phyloP scores from a whole-genome alignment of 2,113 vertebrate genomes.

The Machaerirhynchus nigripectus region DNA sequence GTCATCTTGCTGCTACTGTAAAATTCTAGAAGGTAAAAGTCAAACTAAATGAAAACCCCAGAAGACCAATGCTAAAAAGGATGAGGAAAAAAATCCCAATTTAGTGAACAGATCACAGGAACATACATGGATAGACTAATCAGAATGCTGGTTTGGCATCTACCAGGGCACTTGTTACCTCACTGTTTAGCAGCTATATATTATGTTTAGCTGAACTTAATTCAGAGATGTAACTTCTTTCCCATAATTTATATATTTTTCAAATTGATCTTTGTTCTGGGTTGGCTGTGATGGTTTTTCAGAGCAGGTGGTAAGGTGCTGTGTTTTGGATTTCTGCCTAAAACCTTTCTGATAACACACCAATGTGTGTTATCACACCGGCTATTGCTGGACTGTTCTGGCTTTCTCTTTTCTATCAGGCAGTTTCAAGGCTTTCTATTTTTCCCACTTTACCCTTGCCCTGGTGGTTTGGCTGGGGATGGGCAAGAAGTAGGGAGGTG shows the following conservation, averaged over 20 bases:
- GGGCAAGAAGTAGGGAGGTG: background rate
- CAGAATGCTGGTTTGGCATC: background rate
- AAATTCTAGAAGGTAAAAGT: background rate
- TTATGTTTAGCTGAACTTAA: background rate
- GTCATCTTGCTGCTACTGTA: background rate
- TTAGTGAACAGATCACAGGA: background rate
- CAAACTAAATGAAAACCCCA: background rate
- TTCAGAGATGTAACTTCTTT: background rate
- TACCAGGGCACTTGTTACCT: background rate
- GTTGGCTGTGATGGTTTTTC: background rate
- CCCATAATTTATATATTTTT: background rate
- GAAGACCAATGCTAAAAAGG: background rate
- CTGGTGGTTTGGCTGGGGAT: background rate
- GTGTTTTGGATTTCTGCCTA: background rate
- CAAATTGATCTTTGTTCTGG: background rate
- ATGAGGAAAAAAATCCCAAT: background rate
- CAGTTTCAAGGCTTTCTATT: background rate
- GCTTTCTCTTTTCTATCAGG: background rate
- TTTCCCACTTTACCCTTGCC: background rate
- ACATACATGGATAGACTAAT: background rate
- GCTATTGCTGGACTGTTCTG: background rate
- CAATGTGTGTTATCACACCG: background rate
- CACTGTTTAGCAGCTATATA: background rate
- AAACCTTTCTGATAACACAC: background rate
- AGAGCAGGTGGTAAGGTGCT: rapidly evolving